A percentile compares a stretch with the other conserved stretches of the same genome.
Conservation (phyloP, 2,113 vertebrate genomes). For the Crocuta crocuta region DNA sequence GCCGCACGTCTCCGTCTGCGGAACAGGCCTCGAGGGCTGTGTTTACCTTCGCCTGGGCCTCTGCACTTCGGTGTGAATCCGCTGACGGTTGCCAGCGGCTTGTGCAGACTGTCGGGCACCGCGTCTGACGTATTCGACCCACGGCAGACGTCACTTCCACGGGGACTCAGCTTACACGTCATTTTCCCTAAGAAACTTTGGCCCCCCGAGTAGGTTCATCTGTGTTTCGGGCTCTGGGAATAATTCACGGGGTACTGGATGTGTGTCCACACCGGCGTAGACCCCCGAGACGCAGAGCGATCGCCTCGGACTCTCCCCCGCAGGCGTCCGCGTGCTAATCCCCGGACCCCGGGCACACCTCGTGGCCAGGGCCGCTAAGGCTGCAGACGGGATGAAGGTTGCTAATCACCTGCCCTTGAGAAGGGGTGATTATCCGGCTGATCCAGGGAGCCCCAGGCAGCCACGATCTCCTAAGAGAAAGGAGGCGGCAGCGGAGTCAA, state of each 20-base stretch:
- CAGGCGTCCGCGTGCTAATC: background rate
- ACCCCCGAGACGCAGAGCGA: background rate
- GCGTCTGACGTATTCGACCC: background rate
- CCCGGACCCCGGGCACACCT: background rate
- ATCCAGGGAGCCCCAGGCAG: background rate
- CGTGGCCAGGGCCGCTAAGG: background rate
- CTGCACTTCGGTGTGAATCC: background rate
- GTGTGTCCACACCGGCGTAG: background rate
- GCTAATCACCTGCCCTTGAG: background rate
- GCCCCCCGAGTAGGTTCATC: background rate
- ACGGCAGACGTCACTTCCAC: background rate
- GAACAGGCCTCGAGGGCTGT: background rate
- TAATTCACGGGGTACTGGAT: background rate
- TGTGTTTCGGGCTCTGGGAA: background rate
- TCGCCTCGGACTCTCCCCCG: too few relatives aligned
- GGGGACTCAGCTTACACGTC: background rate
- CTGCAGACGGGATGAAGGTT: background rate
- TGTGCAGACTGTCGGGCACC: background rate
- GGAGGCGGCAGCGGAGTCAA: too few relatives aligned
- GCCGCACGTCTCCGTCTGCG: background rate
- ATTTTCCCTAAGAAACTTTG: background rate
- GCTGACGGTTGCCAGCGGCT: background rate
- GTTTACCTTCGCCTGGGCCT: background rate
- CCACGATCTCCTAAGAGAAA: background rate
- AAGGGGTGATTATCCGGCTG: background rate